Base-by-base conservation (phyloP, 2,888 invertebrate species). In the Metacarcinus magister region DNA sequence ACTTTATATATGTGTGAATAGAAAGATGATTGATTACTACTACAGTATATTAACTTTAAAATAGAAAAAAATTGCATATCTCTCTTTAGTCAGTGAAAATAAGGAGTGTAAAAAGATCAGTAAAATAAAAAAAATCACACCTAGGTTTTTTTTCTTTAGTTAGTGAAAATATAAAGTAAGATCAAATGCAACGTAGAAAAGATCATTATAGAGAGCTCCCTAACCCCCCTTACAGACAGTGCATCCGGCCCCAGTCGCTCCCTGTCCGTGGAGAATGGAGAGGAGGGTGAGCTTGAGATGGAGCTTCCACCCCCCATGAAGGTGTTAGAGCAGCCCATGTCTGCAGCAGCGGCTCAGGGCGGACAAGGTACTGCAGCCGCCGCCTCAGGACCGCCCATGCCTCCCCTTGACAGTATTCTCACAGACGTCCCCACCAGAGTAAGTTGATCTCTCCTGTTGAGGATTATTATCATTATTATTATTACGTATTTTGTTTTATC, bases 261-360 rank as follows among this genome's bases (percentile, higher is more conserved):
- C 28, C 82, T 96, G 23, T 95, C 96, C 28, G 95, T 96, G 48
- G 96, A 96, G 94, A 96, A 96, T 93, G 96, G 96, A 0, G 97
- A 96, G 91, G 97, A 97, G 43, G 96, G 94, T 16, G 96, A 96
- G 60, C 91, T 97, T 75, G 97, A 97, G 94, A 98, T 99, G 23
- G 99, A 99, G 98, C 98, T 99, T 97, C 99, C 99, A 95, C 99
- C 99, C 67, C 99, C 99, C 0, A 99, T 99, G 99, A 99, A 99
- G n/a, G 99, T 99, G 97, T 98, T 99, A 97, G 99, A 98, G 97
- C 98, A 98, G 60, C 98, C 98, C 94, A 97, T 98, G 95, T 98
- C 98, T 10, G 97, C 98, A 96, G 97, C 97, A 96, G 97, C 97
- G 48, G 96, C 95, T 67, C 89, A 95, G 90, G 93, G 94, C 28